phyloP scores from a whole-genome alignment of 2,797 vertebrate species.

The Molossus alvarezi region DNA sequence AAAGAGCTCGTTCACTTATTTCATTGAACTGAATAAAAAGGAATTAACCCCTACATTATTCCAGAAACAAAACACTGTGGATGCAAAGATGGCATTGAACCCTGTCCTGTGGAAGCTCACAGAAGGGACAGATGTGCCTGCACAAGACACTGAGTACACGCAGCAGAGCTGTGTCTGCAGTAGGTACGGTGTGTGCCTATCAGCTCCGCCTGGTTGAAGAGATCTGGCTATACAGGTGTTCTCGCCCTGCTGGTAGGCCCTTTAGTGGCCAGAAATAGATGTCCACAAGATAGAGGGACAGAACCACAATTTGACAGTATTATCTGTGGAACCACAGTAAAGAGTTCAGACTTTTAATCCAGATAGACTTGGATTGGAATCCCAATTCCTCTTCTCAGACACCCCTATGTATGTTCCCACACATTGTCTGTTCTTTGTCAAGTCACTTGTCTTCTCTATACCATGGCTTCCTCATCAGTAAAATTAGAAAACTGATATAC shows the following conservation, averaged over 20 bases:
- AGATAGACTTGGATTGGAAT: slow-evolving; percentile 11
- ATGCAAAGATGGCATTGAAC: neutral
- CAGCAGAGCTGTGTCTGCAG: neutral
- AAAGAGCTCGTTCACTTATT: slow-evolving; percentile 40
- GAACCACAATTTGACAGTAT: neutral
- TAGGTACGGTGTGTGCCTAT: neutral
- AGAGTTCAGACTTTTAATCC: neutral
- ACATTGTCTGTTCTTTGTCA: neutral
- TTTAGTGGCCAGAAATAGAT: neutral
- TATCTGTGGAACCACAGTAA: neutral
- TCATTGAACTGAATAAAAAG: neutral
- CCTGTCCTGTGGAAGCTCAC: neutral
- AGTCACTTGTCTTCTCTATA: neutral
- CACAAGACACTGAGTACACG: slow-evolving; percentile 6
- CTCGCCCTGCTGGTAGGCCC: neutral
- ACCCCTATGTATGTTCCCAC: accelerated
- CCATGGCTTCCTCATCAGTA: slow-evolving; percentile 30
- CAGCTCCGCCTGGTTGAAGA: neutral
- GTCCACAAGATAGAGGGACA: neutral
- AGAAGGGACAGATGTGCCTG: neutral
- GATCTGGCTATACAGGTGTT: neutral
- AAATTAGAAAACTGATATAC: slow-evolving; percentile 17
- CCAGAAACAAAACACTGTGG: neutral
- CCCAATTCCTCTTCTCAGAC: neutral
- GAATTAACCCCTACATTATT: neutral